Evolutionary conservation across 1,140 invertebrate genomes (phyloP), one percentile per base, ranked within the genome.

Genomic region (Procambarus clarkii): DNA sequence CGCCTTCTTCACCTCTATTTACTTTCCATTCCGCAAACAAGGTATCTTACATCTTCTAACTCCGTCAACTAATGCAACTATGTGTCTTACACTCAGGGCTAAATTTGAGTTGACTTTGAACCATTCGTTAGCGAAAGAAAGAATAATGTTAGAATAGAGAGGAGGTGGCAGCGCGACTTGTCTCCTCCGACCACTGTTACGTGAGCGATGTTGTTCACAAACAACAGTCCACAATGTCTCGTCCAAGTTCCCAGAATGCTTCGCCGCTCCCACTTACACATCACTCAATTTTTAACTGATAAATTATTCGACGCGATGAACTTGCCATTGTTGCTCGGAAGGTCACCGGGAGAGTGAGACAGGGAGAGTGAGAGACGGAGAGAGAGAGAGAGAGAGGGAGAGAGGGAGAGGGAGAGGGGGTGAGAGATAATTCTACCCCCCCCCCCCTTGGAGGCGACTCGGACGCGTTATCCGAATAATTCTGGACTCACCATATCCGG

Each of bases 171-270:
- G 7, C 3, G 46, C 45, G 24, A 8, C 4, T 8, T 81, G 79
- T 81, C 79, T 81, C 79, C 77, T 79, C 76, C 77, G 77, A 48
- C 77, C 50, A 58, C 50, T 81, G 79, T 81, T 81, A 81, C 79
- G 79, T 58, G 79, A 81, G 50, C 79, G 79, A 81, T 81, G 79
- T 81, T 50, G 79, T 81, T 48, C 79, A 48, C 79, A 81, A 81
- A 81, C 79, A 81, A 60, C 46, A 46, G 24, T n/a, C 24, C 50
- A 50, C 58, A 81, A 81, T 48, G 13, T 21, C 48, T 79, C 48
- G 45, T 44, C n/a, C 45, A 46, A 8, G 8, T 81, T 81, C 79
- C 44, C 77, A 7, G 48, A 50, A 50, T 46, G 45, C 21, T 48
- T 48, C 77, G 77, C 5, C 77, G 9, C 1, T 5, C 15, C 0